These are phyloP conservation scores for Lepidocolaptes lacrymiger DNA, from an alignment of 2,797 vertebrate species.

Conservation along the genomic window DNA sequence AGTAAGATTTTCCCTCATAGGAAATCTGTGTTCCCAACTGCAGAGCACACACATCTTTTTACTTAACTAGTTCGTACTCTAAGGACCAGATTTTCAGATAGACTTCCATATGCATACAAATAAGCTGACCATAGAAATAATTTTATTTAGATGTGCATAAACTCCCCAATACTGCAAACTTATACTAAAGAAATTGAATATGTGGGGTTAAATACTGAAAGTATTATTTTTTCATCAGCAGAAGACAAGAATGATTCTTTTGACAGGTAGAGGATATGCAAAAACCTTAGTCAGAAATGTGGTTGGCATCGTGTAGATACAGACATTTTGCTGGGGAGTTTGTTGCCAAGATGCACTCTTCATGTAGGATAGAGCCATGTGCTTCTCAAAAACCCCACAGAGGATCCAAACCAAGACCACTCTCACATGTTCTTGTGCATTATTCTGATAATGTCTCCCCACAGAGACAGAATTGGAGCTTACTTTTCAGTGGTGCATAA, in stretches of 20 bases:
- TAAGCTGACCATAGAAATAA: not conserved
- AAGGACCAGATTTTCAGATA: not conserved
- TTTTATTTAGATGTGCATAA: not conserved
- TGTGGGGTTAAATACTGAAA: not conserved
- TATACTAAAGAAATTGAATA: not conserved
- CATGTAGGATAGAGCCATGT: not conserved
- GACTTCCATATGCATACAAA: rapidly evolving
- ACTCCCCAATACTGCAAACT: not conserved
- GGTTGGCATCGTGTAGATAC: not conserved
- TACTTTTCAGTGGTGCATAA: not conserved
- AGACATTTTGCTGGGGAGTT: not conserved
- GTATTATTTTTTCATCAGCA: not conserved
- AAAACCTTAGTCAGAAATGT: not conserved
- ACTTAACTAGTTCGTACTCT: not conserved
- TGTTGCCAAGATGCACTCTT: not conserved
- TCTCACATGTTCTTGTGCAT: not conserved
- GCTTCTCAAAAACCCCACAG: not conserved
- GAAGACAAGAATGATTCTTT: not conserved
- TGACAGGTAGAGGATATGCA: not conserved
- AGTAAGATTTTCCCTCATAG: not conserved
- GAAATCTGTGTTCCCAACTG: not conserved
- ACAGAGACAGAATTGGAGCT: not conserved
- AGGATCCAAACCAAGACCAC: not conserved
- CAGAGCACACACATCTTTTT: not conserved
- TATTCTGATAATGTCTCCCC: not conserved